These are phyloP conservation scores for Battus philenor DNA, from an alignment of 1,140 invertebrate species.

Conservation along the genomic window DNA sequence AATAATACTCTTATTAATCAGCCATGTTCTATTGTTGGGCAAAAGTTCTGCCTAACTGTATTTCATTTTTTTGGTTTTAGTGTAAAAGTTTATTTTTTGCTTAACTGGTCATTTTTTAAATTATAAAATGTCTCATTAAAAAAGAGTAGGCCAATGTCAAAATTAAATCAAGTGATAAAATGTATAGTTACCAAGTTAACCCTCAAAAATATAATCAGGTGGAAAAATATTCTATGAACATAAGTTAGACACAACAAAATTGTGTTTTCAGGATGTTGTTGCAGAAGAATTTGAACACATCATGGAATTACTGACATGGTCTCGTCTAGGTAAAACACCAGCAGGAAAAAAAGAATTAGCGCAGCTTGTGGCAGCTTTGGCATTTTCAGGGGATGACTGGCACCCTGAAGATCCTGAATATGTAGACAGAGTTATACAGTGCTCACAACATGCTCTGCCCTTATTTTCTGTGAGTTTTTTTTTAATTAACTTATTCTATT, in stretches of 20 bases:
- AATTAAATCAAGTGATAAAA: too few relatives aligned
- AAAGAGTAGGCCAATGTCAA: too few relatives aligned
- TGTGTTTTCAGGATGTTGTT: conserved; percentile 84
- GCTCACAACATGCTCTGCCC: conserved; percentile 88
- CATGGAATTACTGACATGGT: conserved; percentile 89
- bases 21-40: too few relatives aligned
- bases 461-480: conserved; percentile 88
- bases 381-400: conserved; percentile 87
- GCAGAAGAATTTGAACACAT: conserved; percentile 94
- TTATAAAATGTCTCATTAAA: too few relatives aligned
- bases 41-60: too few relatives aligned
- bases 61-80: not conserved
- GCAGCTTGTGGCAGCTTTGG: conserved; percentile 88
- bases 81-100: not conserved
- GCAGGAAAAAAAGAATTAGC: conserved; percentile 91
- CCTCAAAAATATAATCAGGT: too few relatives aligned
- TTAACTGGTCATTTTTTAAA: too few relatives aligned
- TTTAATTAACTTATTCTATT: too few relatives aligned
- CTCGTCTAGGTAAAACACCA: conserved; percentile 87
- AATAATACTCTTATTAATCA: too few relatives aligned
- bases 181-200: too few relatives aligned
- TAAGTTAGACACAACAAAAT: not conserved
- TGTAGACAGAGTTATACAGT: conserved; percentile 88
- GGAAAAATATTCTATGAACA: too few relatives aligned
- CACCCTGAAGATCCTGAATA: conserved; percentile 86